A percentile compares a stretch with the other conserved stretches of the same genome.
Evolutionary conservation across 2,113 vertebrate species (phyloP).

Genomic region (Ia io): DNA sequence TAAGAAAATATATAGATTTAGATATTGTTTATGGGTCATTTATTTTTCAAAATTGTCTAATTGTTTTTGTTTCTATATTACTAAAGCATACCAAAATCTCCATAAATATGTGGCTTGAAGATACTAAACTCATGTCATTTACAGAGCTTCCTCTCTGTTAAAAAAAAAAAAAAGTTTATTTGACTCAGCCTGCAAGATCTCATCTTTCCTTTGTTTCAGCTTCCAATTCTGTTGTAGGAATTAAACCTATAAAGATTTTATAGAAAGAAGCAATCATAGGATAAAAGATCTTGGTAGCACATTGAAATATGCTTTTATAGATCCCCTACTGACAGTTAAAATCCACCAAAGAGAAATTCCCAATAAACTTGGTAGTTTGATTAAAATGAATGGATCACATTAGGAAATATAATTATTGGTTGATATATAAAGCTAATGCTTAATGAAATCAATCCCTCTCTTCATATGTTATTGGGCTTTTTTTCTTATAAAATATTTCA

Average conservation of each 20-base stretch:
- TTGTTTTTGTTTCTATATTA: background rate
- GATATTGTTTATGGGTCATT: background rate
- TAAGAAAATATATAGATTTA: background rate
- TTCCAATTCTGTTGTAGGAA: background rate
- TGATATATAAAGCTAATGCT: background rate
- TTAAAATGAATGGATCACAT: slow-evolving; percentile 35
- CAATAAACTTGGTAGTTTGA: slow-evolving; percentile 18
- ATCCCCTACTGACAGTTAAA: background rate
- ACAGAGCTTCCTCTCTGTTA: background rate
- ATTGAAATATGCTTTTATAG: background rate
- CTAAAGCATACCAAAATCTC: background rate
- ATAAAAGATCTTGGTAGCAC: background rate
- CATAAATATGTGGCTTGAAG: background rate
- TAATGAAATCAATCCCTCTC: background rate
- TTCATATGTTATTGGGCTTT: background rate
- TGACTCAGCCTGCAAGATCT: background rate
- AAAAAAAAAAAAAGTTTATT: background rate
- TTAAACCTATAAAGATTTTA: background rate
- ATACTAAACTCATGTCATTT: background rate
- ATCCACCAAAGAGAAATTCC: background rate
- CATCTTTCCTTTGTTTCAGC: background rate
- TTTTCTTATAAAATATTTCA: background rate
- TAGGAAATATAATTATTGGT: slow-evolving; percentile 4
- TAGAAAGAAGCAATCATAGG: background rate
- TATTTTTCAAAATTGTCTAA: background rate